These are phyloP conservation scores for Gymnoscopelus microlampas DNA, from an alignment of 2,797 vertebrate species.

Conservation along the genomic window DNA sequence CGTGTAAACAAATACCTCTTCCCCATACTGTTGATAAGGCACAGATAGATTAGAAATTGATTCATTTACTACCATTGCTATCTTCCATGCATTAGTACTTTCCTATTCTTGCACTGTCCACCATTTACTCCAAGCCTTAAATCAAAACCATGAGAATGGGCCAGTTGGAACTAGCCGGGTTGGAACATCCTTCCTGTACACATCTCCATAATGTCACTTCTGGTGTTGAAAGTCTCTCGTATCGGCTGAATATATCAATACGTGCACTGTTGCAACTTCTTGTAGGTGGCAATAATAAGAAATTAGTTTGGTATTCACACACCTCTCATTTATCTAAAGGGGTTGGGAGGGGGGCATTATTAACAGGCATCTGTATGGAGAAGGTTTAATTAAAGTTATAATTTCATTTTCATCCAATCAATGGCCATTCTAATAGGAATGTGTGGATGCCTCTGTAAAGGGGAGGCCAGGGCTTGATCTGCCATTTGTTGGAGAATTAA, in stretches of 20 bases:
- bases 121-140: constrained; percentile 1
- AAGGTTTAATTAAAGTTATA: constrained; percentile 71
- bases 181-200: not conserved
- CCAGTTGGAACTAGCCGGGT: not conserved
- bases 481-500: constrained; percentile 31
- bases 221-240: constrained; percentile 5
- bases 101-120: constrained; percentile 6
- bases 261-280: constrained; percentile 27
- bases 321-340: constrained; percentile 66
- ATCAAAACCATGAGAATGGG: not conserved
- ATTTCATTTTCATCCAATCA: constrained; percentile 67
- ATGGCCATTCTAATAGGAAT: constrained; percentile 61
- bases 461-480: constrained; percentile 46
- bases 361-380: constrained; percentile 45
- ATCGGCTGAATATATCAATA: constrained; percentile 34
- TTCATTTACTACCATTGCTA: constrained; percentile 58
- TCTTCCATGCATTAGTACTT: constrained; percentile 49
- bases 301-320: constrained; percentile 50
- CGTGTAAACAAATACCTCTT: constrained; percentile 30
- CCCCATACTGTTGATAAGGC: constrained; percentile 49
- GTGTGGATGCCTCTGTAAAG: constrained; percentile 44
- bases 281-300: constrained; percentile 40
- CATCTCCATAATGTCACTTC: constrained; percentile 1
- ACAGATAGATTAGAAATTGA: constrained; percentile 46
- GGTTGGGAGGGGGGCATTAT: constrained; percentile 54